phyloP scores from a whole-genome alignment of 2,113 vertebrate species.

The Mustelus asterias region DNA sequence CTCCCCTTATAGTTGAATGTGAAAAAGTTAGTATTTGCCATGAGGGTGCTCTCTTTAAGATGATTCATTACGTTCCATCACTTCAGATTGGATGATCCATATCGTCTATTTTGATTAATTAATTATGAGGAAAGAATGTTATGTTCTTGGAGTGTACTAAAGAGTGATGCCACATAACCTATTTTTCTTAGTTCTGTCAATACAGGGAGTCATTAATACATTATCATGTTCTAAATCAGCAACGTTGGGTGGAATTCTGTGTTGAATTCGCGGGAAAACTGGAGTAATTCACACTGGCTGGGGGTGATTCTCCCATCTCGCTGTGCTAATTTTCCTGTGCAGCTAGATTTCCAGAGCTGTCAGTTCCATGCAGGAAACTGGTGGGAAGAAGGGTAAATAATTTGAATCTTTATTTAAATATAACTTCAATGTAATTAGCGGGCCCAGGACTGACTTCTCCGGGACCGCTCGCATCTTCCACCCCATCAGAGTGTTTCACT shows the following conservation, averaged over 20 bases:
- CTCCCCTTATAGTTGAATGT: background rate
- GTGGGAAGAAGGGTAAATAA: too few species aligned
- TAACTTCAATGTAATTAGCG: too few species aligned
- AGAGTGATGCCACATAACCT: slow-evolving; percentile 22
- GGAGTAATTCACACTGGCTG: too few species aligned
- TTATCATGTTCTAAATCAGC: slow-evolving; percentile 26
- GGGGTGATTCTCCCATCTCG: too few species aligned
- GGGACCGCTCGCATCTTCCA: too few species aligned
- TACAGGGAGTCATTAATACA: slow-evolving; percentile 20
- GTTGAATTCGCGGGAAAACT: too few species aligned
- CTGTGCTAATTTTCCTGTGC: too few species aligned
- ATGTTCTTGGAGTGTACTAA: slow-evolving; percentile 27
- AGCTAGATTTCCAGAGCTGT: too few species aligned
- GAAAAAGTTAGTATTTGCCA: slow-evolving; percentile 1
- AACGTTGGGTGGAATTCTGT: background rate
- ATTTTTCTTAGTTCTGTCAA: slow-evolving; percentile 11
- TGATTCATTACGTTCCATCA: background rate
- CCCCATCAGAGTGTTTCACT: too few species aligned
- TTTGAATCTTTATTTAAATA: too few species aligned
- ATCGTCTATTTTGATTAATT: slow-evolving; percentile 10
- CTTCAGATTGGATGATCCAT: slow-evolving; percentile 15
- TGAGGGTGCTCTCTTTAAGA: slow-evolving; percentile 19
- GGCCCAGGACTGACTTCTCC: too few species aligned
- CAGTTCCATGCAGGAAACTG: too few species aligned
- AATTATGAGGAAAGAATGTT: slow-evolving; percentile 10